Evolutionary conservation across 2,888 invertebrate species (phyloP).

Genomic region (Clanis bilineata): DNA sequence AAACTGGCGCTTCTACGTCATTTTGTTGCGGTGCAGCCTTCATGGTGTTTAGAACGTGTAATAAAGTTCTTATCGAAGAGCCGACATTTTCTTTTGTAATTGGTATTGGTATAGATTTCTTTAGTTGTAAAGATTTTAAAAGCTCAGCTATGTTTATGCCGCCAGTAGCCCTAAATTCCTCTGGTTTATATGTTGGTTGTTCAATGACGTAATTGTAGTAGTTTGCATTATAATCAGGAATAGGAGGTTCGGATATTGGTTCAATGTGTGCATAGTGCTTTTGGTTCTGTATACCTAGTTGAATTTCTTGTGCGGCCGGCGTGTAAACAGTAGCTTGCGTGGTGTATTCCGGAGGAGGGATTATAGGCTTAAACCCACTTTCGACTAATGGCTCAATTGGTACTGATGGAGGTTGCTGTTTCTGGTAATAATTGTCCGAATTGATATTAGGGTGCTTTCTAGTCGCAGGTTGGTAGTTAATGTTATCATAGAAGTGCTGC

Average conservation of each 20-base stretch:
- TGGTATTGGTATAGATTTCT: conserved; percentile 89
- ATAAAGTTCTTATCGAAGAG: conserved; percentile 88
- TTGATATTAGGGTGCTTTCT: conserved; percentile 57
- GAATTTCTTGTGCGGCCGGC: conserved; percentile 35
- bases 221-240: conserved; percentile 44
- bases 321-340: conserved; percentile 48
- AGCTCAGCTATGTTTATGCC: conserved; percentile 75
- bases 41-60: conserved; percentile 87
- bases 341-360: conserved; percentile 38
- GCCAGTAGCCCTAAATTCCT: conserved; percentile 41
- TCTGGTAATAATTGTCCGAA: conserved; percentile 70
- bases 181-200: conserved; percentile 42
- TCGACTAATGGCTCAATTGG: conserved; percentile 53
- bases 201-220: conserved; percentile 60
- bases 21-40: conserved; percentile 74
- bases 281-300: conserved; percentile 37
- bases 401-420: conserved; percentile 44
- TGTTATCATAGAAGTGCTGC: conserved; percentile 51
- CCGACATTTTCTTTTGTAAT: conserved; percentile 90
- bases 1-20: conserved; percentile 55
- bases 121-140: conserved; percentile 87
- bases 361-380: conserved; percentile 68
- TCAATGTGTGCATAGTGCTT: conserved; percentile 42
- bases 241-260: conserved; percentile 35
- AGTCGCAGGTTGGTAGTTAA: conserved; percentile 38